A percentile compares a stretch with the other conserved stretches of the same genome.
Evolutionary conservation across 2,888 invertebrate genomes (phyloP).

Genomic region (Mythimna impura): DNA sequence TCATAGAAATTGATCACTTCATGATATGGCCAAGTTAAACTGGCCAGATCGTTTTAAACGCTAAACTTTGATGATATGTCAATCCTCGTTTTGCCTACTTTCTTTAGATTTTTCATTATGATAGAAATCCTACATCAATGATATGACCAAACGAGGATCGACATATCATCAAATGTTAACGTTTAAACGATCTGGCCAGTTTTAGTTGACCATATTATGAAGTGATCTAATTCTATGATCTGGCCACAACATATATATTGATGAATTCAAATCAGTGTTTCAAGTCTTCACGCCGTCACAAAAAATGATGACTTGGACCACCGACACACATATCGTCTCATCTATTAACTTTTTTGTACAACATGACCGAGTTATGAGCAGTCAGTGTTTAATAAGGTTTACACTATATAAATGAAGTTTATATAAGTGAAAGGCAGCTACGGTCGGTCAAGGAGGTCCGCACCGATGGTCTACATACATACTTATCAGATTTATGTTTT

Average conservation of each 20-base stretch:
- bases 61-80: too few relatives aligned
- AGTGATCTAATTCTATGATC: too few relatives aligned
- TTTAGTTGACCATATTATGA: too few relatives aligned
- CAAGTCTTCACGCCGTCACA: not conserved
- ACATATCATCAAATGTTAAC: too few relatives aligned
- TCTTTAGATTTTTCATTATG: too few relatives aligned
- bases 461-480: constrained; percentile 73
- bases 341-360: constrained; percentile 36
- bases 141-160: too few relatives aligned
- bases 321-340: constrained; percentile 25
- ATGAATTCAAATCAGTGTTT: not conserved
- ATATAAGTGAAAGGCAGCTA: constrained; percentile 80
- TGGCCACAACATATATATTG: not conserved
- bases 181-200: too few relatives aligned
- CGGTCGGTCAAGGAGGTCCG: constrained; percentile 84
- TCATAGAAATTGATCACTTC: too few relatives aligned
- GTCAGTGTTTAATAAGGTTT: constrained; percentile 43
- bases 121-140: too few relatives aligned
- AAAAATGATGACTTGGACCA: constrained; percentile 24
- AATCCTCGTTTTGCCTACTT: too few relatives aligned
- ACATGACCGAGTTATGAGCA: constrained; percentile 29
- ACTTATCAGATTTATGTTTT: constrained; percentile 54
- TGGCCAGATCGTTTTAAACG: too few relatives aligned
- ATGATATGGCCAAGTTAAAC: too few relatives aligned
- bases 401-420: constrained; percentile 56